phyloP scores from a whole-genome alignment of 2,113 vertebrate species.

The Osmerus eperlanus region DNA sequence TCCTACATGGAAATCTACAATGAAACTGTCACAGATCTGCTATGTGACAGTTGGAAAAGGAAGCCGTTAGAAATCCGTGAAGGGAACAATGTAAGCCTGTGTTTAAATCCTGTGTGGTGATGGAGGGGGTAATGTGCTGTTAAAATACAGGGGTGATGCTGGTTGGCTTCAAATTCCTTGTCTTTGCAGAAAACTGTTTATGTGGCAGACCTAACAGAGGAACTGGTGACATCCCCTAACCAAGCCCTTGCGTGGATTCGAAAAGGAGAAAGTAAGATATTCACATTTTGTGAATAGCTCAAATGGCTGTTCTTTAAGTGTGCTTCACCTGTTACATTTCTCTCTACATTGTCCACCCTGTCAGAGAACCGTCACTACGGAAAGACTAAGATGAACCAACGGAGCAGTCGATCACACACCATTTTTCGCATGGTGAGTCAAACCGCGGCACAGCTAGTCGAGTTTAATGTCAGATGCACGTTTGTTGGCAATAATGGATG shows the following conservation, averaged over 20 bases:
- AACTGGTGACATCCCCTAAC: slow-evolving; percentile 81
- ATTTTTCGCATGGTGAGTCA: slow-evolving; percentile 93
- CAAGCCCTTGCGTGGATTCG: slow-evolving; percentile 88
- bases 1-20: slow-evolving; percentile 99
- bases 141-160: too few relatives aligned
- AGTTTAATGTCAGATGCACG: background rate
- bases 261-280: slow-evolving; percentile 90
- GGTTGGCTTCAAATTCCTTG: slow-evolving; percentile 9
- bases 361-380: slow-evolving; percentile 92
- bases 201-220: slow-evolving; percentile 92
- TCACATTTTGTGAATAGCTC: background rate
- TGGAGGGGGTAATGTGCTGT: too few relatives aligned
- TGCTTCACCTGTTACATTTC: background rate
- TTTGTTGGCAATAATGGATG: background rate
- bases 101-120: background rate
- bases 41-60: slow-evolving; percentile 85
- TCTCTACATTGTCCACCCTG: slow-evolving; percentile 13
- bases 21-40: slow-evolving; percentile 89
- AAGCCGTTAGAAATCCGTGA: slow-evolving; percentile 91
- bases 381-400: slow-evolving; percentile 94
- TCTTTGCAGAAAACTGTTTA: slow-evolving; percentile 83
- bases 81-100: slow-evolving; percentile 82
- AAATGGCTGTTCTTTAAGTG: background rate
- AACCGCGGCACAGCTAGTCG: background rate
- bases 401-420: slow-evolving; percentile 93